These are phyloP conservation scores for Scrobipalpa costella DNA, from an alignment of 2,888 invertebrate species.

Conservation along the genomic window DNA sequence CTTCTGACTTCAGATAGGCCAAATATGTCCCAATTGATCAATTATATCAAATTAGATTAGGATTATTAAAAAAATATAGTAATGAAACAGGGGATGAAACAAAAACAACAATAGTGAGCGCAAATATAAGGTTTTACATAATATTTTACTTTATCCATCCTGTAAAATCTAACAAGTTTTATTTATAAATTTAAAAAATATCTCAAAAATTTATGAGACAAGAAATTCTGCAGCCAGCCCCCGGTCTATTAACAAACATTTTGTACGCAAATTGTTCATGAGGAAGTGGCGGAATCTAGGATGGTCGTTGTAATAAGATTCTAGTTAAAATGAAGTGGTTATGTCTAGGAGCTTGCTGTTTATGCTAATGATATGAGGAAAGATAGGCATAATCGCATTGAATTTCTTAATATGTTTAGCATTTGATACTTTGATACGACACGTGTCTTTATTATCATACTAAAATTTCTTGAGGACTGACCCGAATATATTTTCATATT, in stretches of 20 bases:
- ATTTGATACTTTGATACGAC: neutral
- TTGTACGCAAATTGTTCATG: conserved; percentile 9
- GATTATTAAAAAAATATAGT: no score
- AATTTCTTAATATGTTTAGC: neutral
- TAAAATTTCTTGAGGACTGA: no score
- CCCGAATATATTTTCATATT: no score
- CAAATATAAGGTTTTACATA: no score
- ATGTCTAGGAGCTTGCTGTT: neutral
- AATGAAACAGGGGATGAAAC: no score
- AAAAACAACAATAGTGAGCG: no score
- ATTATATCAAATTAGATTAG: no score
- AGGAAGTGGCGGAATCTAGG: conserved; percentile 5
- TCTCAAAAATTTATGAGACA: neutral
- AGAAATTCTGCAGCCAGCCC: neutral
- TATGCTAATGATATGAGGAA: neutral
- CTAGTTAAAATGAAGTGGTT: conserved; percentile 6
- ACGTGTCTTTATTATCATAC: neutral
- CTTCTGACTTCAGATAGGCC: no score
- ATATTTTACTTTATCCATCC: no score
- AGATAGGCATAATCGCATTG: neutral
- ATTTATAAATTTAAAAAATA: neutral
- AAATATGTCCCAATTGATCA: no score
- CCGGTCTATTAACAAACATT: neutral
- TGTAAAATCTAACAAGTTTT: no score
- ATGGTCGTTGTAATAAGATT: neutral